phyloP scores from a whole-genome alignment of 2,888 invertebrate species.

The Tuta absoluta region DNA sequence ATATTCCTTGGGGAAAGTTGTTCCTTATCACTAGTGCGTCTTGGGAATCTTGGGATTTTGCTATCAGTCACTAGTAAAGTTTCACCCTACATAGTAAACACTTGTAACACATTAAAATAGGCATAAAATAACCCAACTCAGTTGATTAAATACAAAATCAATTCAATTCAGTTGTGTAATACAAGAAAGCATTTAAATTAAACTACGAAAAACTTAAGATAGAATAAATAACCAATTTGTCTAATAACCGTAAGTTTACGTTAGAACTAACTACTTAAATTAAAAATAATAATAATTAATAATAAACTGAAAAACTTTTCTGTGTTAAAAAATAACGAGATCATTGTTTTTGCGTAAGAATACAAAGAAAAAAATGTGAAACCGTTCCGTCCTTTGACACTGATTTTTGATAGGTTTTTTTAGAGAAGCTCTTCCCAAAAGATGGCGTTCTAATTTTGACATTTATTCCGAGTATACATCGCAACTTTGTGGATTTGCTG shows the following conservation, averaged over 20 bases:
- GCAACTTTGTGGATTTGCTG: no score
- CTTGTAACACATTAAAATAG: not conserved
- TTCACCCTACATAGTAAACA: no score
- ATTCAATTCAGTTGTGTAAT: not conserved
- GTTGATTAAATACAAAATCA: not conserved
- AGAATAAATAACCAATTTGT: conserved; percentile 76
- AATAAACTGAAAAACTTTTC: conserved; percentile 29
- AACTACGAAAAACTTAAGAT: conserved; percentile 39
- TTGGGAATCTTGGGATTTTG: no score
- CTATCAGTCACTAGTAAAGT: no score
- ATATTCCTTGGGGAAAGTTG: no score
- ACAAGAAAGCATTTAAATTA: conserved; percentile 36
- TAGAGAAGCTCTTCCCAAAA: no score
- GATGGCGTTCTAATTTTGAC: no score
- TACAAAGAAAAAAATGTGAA: conserved; percentile 37
- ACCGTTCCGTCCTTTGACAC: not conserved
- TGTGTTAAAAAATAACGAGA: conserved; percentile 47
- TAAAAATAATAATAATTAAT: conserved; percentile 26
- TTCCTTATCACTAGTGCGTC: no score
- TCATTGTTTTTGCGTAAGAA: conserved; percentile 69
- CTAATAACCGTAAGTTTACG: conserved; percentile 60
- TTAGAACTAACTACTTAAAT: conserved; percentile 41
- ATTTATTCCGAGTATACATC: no score
- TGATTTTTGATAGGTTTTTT: no score
- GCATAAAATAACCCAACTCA: not conserved